Conservation (phyloP, 1,140 invertebrate genomes). For the Diorhabda carinulata region DNA sequence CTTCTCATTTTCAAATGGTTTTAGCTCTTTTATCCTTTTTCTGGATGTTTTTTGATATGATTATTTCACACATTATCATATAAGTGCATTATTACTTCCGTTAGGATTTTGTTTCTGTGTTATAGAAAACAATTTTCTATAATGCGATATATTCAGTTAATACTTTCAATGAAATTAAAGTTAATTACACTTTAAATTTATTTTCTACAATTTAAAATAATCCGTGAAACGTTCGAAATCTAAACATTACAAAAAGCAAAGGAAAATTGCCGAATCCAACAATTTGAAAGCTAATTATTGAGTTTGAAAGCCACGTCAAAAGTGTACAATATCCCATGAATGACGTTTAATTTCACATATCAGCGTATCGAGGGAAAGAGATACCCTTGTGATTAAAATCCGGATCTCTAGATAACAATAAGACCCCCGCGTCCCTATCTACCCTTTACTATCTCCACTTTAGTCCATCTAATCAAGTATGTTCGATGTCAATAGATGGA, state of each 20-base stretch:
- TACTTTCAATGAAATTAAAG: no score
- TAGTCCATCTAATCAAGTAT: conserved; percentile 37
- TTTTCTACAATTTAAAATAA: no score
- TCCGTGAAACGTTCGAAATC: not conserved
- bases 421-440: conserved; percentile 28
- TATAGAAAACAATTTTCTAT: no score
- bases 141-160: no score
- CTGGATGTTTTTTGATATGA: not conserved
- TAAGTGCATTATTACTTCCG: not conserved
- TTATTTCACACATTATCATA: not conserved
- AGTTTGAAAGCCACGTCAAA: not conserved
- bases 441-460: conserved; percentile 13
- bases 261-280: not conserved
- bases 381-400: conserved; percentile 36
- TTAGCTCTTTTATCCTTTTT: not conserved
- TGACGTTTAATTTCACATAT: conserved; percentile 41
- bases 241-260: not conserved
- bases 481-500: conserved; percentile 35
- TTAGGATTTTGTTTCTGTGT: no score
- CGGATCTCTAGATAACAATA: conserved; percentile 27
- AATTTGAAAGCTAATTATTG: conserved; percentile 6
- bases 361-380: conserved; percentile 28
- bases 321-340: conserved; percentile 38
- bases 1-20: conserved; percentile 18
- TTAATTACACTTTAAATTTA: no score